Percentiles rank a stretch among this genome's conserved stretches.
Evolutionary conservation across 1,140 invertebrate species (phyloP).

Genomic region (Nebria ingens): DNA sequence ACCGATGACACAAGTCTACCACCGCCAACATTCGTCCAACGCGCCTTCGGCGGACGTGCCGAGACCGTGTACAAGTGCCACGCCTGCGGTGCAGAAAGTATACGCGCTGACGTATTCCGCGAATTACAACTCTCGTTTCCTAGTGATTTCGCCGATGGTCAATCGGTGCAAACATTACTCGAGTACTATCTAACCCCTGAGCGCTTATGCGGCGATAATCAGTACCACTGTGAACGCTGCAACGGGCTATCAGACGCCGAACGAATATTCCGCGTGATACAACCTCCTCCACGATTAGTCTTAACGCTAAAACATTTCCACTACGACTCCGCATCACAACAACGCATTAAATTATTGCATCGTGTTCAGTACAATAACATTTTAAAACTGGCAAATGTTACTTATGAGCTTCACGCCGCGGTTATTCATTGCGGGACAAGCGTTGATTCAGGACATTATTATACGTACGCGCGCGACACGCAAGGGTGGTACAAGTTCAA

Average conservation of each 20-base stretch:
- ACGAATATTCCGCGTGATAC: constrained; percentile 56
- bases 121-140: constrained; percentile 76
- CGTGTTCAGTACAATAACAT: constrained; percentile 52
- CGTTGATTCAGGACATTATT: constrained; percentile 79
- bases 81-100: constrained; percentile 55
- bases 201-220: constrained; percentile 62
- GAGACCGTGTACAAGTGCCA: constrained; percentile 61
- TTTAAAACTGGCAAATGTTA: constrained; percentile 39
- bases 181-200: constrained; percentile 68
- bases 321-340: constrained; percentile 58
- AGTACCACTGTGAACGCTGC: constrained; percentile 71
- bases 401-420: constrained; percentile 65
- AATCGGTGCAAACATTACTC: constrained; percentile 57
- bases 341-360: constrained; percentile 62
- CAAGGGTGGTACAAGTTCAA: constrained; percentile 73
- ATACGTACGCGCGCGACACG: constrained; percentile 62
- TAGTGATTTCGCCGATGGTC: constrained; percentile 36
- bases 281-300: constrained; percentile 64
- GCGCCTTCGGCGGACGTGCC: constrained; percentile 62
- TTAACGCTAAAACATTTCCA: constrained; percentile 73
- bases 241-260: constrained; percentile 63
- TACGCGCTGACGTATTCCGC: constrained; percentile 63
- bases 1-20: constrained; percentile 13
- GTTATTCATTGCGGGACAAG: constrained; percentile 74
- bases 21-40: constrained; percentile 47